Evolutionary conservation across 2,888 invertebrate species (phyloP), one percentile per base, ranked within the genome.

Genomic region (Thyatira batis): DNA sequence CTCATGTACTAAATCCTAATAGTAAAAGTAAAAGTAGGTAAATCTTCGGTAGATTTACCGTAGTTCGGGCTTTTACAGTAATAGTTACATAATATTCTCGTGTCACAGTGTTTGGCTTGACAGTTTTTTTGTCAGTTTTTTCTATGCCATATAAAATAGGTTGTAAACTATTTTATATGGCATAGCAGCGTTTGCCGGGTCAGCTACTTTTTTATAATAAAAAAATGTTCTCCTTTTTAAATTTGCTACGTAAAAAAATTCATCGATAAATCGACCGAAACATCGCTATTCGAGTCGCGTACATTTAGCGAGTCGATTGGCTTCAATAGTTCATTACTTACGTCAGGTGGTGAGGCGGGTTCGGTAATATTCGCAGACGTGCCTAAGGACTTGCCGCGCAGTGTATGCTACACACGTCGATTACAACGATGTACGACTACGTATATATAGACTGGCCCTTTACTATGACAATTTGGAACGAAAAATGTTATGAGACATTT

Each of bases 281-380:
- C 51, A 61, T 60, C 53, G 45, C 53, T 51, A 71, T 71, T 69
- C 68, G 20, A 54, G 53, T 52, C 56, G 53, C 69, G 62, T 69
- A 61, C 49, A 56, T 57, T 59, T 45, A 56, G 51, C 55, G 58
- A 60, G 52, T 57, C 61, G 58, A 71, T 70, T 70, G 69, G 58
- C 65, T 51, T 67, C 65, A 64, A 71, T 69, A 71, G 68, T 71
- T 70, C 72, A 71, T 71, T 69, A 71, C 71, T 71, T 71, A 64
- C 62, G 69, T 61, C 71, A 67, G 61, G 58, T 63, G 61, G 49
- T 49, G 65, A 60, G 49, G 23, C 52, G 30, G 51, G 57, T 55
- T 50, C 54, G 52, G 63, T 60, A 63, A 61, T 61, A 60, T 55
- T 67, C 66, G 59, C 53, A 9, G 27, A 48, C 48, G 48, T 48